Evolutionary conservation across 2,113 vertebrate genomes (phyloP).

Genomic region (Tretioscincus oriximinensis): DNA sequence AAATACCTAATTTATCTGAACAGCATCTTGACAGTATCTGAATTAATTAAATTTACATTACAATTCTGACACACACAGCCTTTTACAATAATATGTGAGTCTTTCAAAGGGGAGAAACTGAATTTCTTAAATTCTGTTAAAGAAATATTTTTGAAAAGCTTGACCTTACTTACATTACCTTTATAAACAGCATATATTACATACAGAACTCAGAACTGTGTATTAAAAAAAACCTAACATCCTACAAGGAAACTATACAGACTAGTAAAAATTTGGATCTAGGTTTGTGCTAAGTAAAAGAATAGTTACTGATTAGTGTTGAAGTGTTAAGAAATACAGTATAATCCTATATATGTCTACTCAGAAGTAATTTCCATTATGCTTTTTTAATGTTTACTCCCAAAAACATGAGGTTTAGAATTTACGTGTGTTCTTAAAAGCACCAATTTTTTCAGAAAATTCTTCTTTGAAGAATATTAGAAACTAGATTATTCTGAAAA

Average conservation of each 20-base stretch:
- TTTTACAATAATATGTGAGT: slow-evolving; percentile 26
- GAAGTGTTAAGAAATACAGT: slow-evolving; percentile 26
- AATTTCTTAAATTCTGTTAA: slow-evolving; percentile 16
- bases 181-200: slow-evolving; percentile 34
- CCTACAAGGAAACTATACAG: slow-evolving; percentile 32
- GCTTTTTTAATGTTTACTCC: no score
- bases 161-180: slow-evolving; percentile 42
- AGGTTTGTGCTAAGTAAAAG: slow-evolving; percentile 9
- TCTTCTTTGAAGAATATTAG: no score
- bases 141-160: slow-evolving; percentile 36
- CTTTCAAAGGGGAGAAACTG: slow-evolving; percentile 11
- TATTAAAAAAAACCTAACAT: neutral
- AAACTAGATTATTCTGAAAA: no score
- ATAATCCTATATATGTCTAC: no score
- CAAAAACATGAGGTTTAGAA: no score
- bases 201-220: neutral
- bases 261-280: slow-evolving; percentile 14
- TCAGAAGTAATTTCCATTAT: no score
- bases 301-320: slow-evolving; percentile 20
- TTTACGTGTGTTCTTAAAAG: no score
- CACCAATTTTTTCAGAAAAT: no score
- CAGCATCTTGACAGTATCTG: slow-evolving; percentile 39
- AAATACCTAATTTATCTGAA: slow-evolving; percentile 51
- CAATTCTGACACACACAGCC: slow-evolving; percentile 14
- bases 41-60: slow-evolving; percentile 37